These are phyloP conservation scores for Harpagifer antarcticus DNA, from an alignment of 2,797 vertebrate species.

Conservation along the genomic window DNA sequence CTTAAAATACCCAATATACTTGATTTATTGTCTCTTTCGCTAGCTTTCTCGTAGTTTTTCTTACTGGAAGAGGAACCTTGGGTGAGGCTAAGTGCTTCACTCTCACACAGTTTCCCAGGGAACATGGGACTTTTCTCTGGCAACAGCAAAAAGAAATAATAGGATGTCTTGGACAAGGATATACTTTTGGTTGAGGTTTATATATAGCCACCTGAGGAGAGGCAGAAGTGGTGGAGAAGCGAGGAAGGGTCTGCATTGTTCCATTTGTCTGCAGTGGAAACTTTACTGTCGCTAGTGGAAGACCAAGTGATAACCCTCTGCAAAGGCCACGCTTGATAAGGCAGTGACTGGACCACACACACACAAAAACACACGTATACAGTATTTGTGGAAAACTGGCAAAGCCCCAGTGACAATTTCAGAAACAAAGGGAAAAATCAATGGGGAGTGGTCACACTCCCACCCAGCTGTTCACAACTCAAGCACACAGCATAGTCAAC, in stretches of 20 bases:
- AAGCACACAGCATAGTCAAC: slow-evolving; percentile 12
- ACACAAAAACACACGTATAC: not conserved
- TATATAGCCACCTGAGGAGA: slow-evolving; percentile 60
- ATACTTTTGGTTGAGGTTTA: slow-evolving; percentile 61
- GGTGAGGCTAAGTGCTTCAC: slow-evolving; percentile 33
- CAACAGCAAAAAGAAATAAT: slow-evolving; percentile 55
- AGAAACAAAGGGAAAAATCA: slow-evolving; percentile 51
- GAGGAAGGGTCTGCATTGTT: slow-evolving; percentile 71
- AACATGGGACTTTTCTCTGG: slow-evolving; percentile 35
- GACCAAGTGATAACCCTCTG: slow-evolving; percentile 69
- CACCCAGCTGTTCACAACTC: slow-evolving; percentile 10
- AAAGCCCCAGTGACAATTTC: slow-evolving; percentile 42
- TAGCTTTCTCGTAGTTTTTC: slow-evolving; percentile 1
- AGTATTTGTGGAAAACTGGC: slow-evolving; percentile 57
- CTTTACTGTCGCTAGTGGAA: slow-evolving; percentile 57
- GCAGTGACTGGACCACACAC: slow-evolving; percentile 43
- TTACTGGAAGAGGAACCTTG: slow-evolving; percentile 43
- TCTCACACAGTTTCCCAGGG: slow-evolving; percentile 48
- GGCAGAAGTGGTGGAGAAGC: slow-evolving; percentile 43
- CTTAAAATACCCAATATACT: not conserved
- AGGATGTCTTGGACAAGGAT: slow-evolving; percentile 76
- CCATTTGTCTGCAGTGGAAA: slow-evolving; percentile 73
- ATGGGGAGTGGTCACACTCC: slow-evolving; percentile 50
- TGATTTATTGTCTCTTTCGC: slow-evolving; percentile 7
- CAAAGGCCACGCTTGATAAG: slow-evolving; percentile 62